Evolutionary conservation across 37 sponge, comb jelly and placozoan genomes (phyloP), one percentile per base, ranked within the genome.

Genomic region (Ephydatia muelleri): DNA sequence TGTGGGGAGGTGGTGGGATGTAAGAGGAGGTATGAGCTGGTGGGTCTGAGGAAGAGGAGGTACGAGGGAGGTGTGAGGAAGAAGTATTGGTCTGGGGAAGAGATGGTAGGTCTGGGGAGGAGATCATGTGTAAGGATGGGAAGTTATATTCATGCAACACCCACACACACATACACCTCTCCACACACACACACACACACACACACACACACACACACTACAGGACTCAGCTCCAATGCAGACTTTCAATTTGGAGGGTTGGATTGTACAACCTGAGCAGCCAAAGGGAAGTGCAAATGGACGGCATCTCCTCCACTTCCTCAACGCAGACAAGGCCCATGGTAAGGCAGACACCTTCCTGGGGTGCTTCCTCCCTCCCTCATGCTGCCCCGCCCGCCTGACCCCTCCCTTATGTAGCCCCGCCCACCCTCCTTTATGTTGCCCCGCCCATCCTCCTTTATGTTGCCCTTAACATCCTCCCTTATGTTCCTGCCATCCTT

Each of bases 171-270:
- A 57, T 21, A 57, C 57, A 57, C 57, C 9, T 21, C 9, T 21
- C 9, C 57, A 57, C 57, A 57, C 57, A 57, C 57, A 57, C 57
- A 57, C 57, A 12, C 68, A 71, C 31, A 31, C 72, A 72, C 80
- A 65, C 66, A 79, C 67, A 31, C 29, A 38, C 39, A 70, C 66
- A 16, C 39, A 76, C 16, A 72, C 34, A 32, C 31, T n/a, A 22
- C 70, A 92, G 92, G 85, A 88, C 40, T 84, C 91, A 11, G 43
- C 49, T n/a, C 85, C 94, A 14, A 73, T 90, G 38, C 49, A 38
- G 28, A 64, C 38, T 31, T 80, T 79, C 66, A 26, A 73, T 25
- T 33, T 93, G 25, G 57, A 43, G 2, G 80, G 82, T 21, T 75
- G 64, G 31, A 34, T 64, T 0, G 88, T 93, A 8, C 87, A 90